Conservation (phyloP, 2,113 vertebrate species). For the Hydrochoerus hydrochaeris region DNA sequence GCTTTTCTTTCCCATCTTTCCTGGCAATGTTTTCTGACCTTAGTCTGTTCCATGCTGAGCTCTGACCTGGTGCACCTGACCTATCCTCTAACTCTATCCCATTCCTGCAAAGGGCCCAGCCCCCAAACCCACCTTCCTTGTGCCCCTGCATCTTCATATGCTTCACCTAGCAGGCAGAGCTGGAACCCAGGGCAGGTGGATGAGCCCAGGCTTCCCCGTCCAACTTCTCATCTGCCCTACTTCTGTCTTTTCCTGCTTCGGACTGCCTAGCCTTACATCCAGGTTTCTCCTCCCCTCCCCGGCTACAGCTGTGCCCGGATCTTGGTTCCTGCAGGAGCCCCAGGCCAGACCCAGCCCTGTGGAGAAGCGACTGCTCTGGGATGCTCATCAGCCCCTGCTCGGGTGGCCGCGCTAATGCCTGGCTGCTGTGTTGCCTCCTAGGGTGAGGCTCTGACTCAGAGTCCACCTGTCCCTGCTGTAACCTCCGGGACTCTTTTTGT, state of each 20-base stretch:
- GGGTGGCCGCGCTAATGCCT: rapidly evolving
- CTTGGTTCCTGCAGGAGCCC: not conserved
- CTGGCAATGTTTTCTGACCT: not conserved
- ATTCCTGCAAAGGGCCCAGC: not conserved
- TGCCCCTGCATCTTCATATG: not conserved
- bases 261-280: not conserved
- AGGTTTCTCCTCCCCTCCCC: not conserved
- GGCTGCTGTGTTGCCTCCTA: not conserved
- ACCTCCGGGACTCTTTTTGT: too few relatives aligned
- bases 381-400: not conserved
- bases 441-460: not conserved
- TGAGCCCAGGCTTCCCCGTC: not conserved
- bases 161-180: not conserved
- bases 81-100: not conserved
- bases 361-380: rapidly evolving
- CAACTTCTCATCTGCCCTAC: not conserved
- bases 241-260: not conserved
- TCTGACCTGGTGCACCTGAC: not conserved
- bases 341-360: not conserved
- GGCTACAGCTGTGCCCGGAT: not conserved
- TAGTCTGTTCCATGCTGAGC: not conserved
- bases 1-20: not conserved
- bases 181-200: not conserved
- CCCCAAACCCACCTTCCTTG: not conserved
- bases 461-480: not conserved